phyloP scores from a whole-genome alignment of 2,888 invertebrate species.

The Cacoxenus indagator region DNA sequence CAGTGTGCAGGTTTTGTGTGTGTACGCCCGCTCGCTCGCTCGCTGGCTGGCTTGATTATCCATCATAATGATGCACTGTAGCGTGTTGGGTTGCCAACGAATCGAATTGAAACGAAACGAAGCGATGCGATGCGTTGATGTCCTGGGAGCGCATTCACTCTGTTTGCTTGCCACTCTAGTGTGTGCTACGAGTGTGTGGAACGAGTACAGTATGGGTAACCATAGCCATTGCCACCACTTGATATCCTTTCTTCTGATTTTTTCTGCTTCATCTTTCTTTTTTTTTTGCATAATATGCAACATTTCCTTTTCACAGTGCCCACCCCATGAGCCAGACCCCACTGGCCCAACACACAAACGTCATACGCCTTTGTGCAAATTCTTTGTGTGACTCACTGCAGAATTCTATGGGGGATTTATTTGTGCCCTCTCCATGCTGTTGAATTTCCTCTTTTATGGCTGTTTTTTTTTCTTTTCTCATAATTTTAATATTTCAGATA shows the following conservation, averaged over 20 bases:
- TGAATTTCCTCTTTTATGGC: constrained; percentile 37
- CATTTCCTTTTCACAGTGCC: not conserved
- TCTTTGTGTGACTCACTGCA: not conserved
- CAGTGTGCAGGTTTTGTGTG: constrained; percentile 29
- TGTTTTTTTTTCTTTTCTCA: constrained; percentile 5
- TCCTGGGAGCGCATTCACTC: constrained; percentile 40
- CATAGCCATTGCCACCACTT: too few species aligned
- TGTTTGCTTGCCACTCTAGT: not conserved
- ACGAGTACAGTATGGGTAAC: too few species aligned
- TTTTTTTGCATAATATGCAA: constrained; percentile 48
- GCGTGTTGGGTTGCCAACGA: constrained; percentile 21
- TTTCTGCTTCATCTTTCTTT: constrained; percentile 17
- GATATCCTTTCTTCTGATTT: too few species aligned
- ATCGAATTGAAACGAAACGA: not conserved
- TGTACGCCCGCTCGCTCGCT: too few species aligned
- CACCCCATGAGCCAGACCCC: not conserved
- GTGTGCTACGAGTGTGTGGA: not conserved
- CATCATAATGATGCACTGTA: constrained; percentile 32
- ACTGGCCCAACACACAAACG: not conserved
- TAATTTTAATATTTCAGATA: constrained; percentile 43
- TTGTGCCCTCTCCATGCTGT: constrained; percentile 22
- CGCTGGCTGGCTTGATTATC: constrained; percentile 17
- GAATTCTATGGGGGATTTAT: not conserved
- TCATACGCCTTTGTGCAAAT: not conserved
- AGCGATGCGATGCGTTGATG: not conserved